Evolutionary conservation across 92 coral and sea anemone genomes (phyloP).

Genomic region (Porites rus): DNA sequence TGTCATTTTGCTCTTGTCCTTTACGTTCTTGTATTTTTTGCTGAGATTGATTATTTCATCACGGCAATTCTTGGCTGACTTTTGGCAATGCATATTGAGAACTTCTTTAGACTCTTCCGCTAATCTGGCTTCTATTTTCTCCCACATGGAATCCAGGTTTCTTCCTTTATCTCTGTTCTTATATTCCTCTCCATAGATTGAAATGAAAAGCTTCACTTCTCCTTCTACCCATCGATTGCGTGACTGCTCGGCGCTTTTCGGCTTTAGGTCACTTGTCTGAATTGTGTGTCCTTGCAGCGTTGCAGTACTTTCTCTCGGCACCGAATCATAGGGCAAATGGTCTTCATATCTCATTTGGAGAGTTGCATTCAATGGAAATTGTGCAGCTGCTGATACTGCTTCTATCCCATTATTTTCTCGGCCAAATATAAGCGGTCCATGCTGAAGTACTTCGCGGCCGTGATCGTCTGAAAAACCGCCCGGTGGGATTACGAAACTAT

Average conservation of each 20-base stretch:
- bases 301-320: too few relatives aligned
- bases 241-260: constrained; percentile 19
- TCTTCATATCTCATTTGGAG: too few relatives aligned
- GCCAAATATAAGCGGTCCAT: constrained; percentile 22
- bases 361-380: too few relatives aligned
- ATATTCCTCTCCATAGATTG: constrained; percentile 26
- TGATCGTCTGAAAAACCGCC: not conserved
- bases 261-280: too few relatives aligned
- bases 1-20: constrained; percentile 33
- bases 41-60: constrained; percentile 22
- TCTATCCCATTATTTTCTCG: not conserved
- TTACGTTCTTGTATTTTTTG: constrained; percentile 27
- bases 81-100: not conserved
- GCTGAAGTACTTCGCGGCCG: not conserved
- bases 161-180: constrained; percentile 19
- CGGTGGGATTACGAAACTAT: constrained; percentile 9
- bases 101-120: constrained; percentile 23
- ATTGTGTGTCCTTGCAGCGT: too few relatives aligned
- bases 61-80: constrained; percentile 26
- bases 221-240: constrained; percentile 29
- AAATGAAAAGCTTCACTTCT: constrained; percentile 26
- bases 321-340: too few relatives aligned
- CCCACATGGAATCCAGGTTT: constrained; percentile 38
- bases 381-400: not conserved
- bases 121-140: constrained; percentile 18